These are phyloP conservation scores for Allobates femoralis DNA, from an alignment of 2,797 vertebrate genomes.

Conservation along the genomic window DNA sequence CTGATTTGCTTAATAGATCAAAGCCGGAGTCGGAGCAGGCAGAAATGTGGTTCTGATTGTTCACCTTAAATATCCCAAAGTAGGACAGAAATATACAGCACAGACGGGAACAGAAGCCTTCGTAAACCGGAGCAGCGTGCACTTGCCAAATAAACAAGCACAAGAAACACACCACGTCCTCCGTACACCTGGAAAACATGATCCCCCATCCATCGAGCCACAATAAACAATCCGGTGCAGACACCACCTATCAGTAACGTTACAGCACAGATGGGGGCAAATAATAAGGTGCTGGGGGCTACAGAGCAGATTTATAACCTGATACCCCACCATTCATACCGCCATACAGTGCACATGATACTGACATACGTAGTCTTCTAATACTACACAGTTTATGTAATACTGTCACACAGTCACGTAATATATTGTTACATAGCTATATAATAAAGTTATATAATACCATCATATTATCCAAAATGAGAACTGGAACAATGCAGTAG, in stretches of 20 bases:
- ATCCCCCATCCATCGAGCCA: background rate
- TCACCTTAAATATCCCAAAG: conserved; percentile 63
- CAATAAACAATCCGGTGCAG: background rate
- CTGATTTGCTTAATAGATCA: conserved; percentile 63
- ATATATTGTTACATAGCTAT: background rate
- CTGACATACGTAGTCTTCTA: background rate
- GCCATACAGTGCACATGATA: background rate
- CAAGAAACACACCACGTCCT: conserved; percentile 16
- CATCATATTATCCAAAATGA: background rate
- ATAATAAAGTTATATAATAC: background rate
- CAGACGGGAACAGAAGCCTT: conserved; percentile 34
- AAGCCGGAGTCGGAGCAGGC: conserved; percentile 52
- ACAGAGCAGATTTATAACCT: background rate
- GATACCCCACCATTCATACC: background rate
- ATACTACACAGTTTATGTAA: background rate
- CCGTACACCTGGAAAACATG: conserved; percentile 43
- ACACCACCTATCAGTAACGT: background rate
- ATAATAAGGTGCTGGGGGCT: background rate
- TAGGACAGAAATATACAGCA: conserved; percentile 44
- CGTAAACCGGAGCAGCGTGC: conserved; percentile 27
- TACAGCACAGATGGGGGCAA: background rate
- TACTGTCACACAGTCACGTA: background rate
- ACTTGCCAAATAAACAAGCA: conserved; percentile 34
- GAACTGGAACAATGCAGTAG: too few species aligned
- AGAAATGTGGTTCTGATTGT: conserved; percentile 62